phyloP scores from a whole-genome alignment of 2,888 invertebrate species.

The Aphodius sticticus region DNA sequence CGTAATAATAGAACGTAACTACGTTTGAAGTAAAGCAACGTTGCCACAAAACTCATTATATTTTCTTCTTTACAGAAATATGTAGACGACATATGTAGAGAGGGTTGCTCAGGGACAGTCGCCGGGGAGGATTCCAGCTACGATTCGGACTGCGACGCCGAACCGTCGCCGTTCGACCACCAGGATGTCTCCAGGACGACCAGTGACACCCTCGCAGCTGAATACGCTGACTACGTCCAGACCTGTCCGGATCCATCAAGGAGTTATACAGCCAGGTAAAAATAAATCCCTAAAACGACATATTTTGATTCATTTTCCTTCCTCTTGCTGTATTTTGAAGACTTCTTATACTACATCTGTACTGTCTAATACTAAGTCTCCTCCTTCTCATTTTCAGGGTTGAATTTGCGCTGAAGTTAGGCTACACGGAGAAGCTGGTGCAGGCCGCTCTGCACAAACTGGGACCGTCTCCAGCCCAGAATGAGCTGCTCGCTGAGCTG shows the following conservation, averaged over 20 bases:
- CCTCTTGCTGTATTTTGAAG: too few species aligned
- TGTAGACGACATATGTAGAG: conserved; percentile 70
- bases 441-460: conserved; percentile 83
- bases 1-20: too few species aligned
- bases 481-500: conserved; percentile 87
- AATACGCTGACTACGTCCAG: conserved; percentile 85
- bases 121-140: conserved; percentile 85
- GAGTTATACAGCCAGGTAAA: conserved; percentile 58
- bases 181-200: conserved; percentile 82
- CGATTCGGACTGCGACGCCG: conserved; percentile 81
- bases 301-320: too few species aligned
- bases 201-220: conserved; percentile 85
- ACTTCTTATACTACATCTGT: too few species aligned
- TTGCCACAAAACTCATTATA: neutral
- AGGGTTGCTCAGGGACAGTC: conserved; percentile 65
- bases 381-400: conserved; percentile 61
- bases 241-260: conserved; percentile 58
- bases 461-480: conserved; percentile 86
- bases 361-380: too few species aligned
- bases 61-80: conserved; percentile 68
- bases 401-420: conserved; percentile 91
- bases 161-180: conserved; percentile 62
- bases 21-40: too few species aligned
- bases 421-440: conserved; percentile 88
- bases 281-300: neutral